Evolutionary conservation across 1,140 invertebrate genomes (phyloP).

Genomic region (Brachionus calyciflorus): DNA sequence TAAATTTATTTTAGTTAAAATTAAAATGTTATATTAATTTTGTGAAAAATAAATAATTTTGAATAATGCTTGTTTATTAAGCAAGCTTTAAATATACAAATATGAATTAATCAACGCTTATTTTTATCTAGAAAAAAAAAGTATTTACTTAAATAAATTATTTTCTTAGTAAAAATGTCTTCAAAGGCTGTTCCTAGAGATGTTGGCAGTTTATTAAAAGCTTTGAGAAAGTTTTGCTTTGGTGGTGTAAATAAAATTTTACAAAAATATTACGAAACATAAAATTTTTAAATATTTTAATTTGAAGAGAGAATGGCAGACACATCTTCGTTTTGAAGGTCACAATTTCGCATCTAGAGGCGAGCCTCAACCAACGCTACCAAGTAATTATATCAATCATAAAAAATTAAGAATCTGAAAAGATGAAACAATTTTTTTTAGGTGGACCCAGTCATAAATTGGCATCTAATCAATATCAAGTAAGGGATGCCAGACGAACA

Average conservation of each 20-base stretch:
- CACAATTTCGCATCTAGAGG: not conserved
- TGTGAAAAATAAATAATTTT: no score
- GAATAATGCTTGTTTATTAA: no score
- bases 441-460: constrained; percentile 23
- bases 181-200: no score
- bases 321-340: constrained; percentile 43
- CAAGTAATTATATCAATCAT: not conserved
- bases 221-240: constrained; percentile 30
- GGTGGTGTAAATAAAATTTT: constrained; percentile 28
- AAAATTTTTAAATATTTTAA: not conserved
- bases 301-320: constrained; percentile 28
- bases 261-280: not conserved
- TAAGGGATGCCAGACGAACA: constrained; percentile 22
- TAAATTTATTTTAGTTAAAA: no score
- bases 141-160: no score
- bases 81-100: no score
- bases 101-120: no score
- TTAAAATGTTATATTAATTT: no score
- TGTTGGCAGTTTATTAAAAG: not conserved
- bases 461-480: not conserved
- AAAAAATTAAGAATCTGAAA: not conserved
- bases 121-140: no score
- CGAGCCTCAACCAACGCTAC: not conserved
- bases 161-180: no score
- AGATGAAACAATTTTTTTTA: not conserved